A percentile compares a stretch with the other conserved stretches of the same genome.
phyloP scores from a whole-genome alignment of 2,888 invertebrate species.

The Trileptium ribeirensis region DNA sequence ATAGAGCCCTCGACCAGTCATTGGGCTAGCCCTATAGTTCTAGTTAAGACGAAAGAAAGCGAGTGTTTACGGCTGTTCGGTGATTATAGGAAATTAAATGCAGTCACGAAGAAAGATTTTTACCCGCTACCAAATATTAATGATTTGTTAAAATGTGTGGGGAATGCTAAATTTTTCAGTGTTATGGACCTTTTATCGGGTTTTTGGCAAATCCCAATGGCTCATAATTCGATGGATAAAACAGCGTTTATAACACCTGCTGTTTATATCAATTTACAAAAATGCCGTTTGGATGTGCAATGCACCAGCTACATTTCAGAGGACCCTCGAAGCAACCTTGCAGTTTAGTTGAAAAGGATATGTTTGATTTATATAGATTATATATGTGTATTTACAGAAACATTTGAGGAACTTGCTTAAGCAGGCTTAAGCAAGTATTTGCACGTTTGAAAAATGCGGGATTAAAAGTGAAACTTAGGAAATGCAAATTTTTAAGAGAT shows the following conservation, averaged over 20 bases:
- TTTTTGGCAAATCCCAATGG: background rate
- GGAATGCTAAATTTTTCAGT: background rate
- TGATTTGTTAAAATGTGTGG: background rate
- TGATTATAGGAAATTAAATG: too few species aligned
- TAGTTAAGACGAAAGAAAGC: too few species aligned
- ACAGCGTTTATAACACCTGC: background rate
- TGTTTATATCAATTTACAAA: background rate
- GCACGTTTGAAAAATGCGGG: background rate
- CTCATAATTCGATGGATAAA: background rate
- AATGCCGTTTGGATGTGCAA: background rate
- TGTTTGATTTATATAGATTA: background rate
- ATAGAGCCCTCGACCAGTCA: too few species aligned
- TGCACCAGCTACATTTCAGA: background rate
- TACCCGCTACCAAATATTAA: background rate
- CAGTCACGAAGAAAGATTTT: background rate
- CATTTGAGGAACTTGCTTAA: background rate
- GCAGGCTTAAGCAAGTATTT: too few species aligned
- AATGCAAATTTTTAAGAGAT: too few species aligned
- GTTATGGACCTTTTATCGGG: background rate
- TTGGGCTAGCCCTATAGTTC: too few species aligned
- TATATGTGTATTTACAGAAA: background rate
- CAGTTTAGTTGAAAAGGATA: too few species aligned
- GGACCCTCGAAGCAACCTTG: background rate
- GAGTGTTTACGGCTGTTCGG: too few species aligned
- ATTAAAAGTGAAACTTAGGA: background rate